Evolutionary conservation across 1,140 invertebrate genomes (phyloP).

Genomic region (Macrostomum lignano): DNA sequence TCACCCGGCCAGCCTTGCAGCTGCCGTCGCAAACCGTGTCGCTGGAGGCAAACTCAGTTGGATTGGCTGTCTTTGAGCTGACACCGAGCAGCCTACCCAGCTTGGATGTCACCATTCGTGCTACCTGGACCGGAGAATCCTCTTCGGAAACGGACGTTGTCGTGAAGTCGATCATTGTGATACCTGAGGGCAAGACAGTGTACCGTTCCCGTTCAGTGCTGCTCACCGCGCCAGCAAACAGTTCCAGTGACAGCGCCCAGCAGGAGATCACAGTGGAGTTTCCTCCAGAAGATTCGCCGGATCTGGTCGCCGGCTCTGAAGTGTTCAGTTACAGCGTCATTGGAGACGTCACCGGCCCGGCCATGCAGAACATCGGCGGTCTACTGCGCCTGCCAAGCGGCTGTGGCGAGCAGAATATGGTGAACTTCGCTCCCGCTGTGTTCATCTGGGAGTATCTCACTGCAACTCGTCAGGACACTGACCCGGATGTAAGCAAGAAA

Average conservation of each 20-base stretch:
- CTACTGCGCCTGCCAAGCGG: conserved; percentile 31
- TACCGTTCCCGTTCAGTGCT: not conserved
- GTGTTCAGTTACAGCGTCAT: not conserved
- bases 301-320: not conserved
- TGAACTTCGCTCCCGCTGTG: too few species aligned
- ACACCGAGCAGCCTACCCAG: not conserved
- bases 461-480: conserved; percentile 50
- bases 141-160: too few species aligned
- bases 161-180: not conserved
- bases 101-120: too few species aligned
- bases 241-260: not conserved
- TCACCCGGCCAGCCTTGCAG: too few species aligned
- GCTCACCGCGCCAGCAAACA: not conserved
- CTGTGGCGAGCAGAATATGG: conserved; percentile 66
- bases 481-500: too few species aligned
- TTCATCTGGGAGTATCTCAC: conserved; percentile 58
- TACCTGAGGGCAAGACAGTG: not conserved
- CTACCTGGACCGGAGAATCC: too few species aligned
- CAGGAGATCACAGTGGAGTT: not conserved
- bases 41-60: not conserved
- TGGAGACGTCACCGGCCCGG: conserved; percentile 12
- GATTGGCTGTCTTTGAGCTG: not conserved
- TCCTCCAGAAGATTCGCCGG: not conserved
- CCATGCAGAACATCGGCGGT: conserved; percentile 9
- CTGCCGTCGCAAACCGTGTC: not conserved